These are phyloP conservation scores for Xestia c-nigrum DNA, from an alignment of 2,888 invertebrate species.

Conservation along the genomic window DNA sequence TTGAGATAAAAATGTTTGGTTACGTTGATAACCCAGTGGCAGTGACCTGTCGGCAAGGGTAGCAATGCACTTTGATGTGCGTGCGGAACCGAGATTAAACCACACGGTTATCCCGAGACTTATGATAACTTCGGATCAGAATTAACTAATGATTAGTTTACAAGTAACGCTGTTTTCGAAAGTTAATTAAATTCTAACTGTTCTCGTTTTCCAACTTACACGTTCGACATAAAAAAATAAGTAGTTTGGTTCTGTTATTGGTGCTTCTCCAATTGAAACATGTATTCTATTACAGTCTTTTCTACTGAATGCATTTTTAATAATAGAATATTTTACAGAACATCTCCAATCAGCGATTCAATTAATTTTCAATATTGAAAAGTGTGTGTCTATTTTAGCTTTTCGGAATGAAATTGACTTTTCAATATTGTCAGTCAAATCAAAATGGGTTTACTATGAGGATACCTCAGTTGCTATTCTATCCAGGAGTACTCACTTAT, in stretches of 20 bases:
- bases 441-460: not conserved
- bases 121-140: slow-evolving; percentile 20
- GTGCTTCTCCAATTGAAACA: slow-evolving; percentile 12
- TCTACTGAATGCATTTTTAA: not conserved
- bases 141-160: not conserved
- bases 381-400: slow-evolving; percentile 1
- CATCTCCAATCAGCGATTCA: not conserved
- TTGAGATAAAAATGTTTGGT: slow-evolving; percentile 53
- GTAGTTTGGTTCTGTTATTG: slow-evolving; percentile 3
- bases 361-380: not conserved
- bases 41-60: slow-evolving; percentile 58
- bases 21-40: slow-evolving; percentile 61
- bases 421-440: not conserved
- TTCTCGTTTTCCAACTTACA: not conserved
- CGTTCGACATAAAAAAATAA: not conserved
- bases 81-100: slow-evolving; percentile 42
- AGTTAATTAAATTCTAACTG: not conserved
- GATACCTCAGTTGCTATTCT: not conserved
- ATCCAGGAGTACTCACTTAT: not conserved
- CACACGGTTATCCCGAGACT: slow-evolving; percentile 51
- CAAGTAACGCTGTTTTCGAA: not conserved
- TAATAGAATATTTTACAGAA: not conserved
- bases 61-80: slow-evolving; percentile 55
- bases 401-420: not conserved
- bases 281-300: not conserved